Evolutionary conservation across 2,888 invertebrate genomes (phyloP), one percentile per base, ranked within the genome.

Genomic region (Geotrupes spiniger): DNA sequence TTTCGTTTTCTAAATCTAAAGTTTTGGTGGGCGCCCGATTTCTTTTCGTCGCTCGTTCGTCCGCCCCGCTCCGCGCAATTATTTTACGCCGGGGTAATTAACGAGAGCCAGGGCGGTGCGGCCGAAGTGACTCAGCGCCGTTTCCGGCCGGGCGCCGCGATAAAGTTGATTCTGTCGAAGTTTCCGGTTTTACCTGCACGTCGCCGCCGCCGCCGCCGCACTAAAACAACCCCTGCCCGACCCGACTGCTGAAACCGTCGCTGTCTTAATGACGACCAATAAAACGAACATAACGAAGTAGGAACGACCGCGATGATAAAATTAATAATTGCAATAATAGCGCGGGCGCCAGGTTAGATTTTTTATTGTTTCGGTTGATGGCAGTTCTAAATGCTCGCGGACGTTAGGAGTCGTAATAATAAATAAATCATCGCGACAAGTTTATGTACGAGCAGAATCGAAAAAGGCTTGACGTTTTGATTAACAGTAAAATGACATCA

Each of bases 111-210:
- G 3, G 44, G 41, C 38, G 27, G 46, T 56, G 59, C 61, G 63
- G 62, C 55, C 38, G 27, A 49, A 56, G 59, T 62, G 63, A 63
- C 55, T 63, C 63, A 63, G 59, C 59, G 45, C 46, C 57, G 55
- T 61, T 62, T 63, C 63, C 62, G 56, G 61, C 60, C 58, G 57
- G 58, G 56, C 57, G 60, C 57, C 59, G 54, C 59, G 53, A 60
- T 60, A 60, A 58, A 60, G 51, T 56, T 52, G 55, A 51, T 57
- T 51, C 56, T 59, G 58, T 60, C 59, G 58, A 62, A 58, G 58
- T 57, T 60, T 62, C 62, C 62, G 59, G 62, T 58, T 54, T 52
- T 57, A 59, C 59, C 59, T 58, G 48, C 47, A 3, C 4, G 6
- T 25, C 44, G 11, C 36, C 41, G 15, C 14, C 36, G 43, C 39